Evolutionary conservation across 2,888 invertebrate species (phyloP), one percentile per base, ranked within the genome.

Genomic region (Stenodema calcarata): DNA sequence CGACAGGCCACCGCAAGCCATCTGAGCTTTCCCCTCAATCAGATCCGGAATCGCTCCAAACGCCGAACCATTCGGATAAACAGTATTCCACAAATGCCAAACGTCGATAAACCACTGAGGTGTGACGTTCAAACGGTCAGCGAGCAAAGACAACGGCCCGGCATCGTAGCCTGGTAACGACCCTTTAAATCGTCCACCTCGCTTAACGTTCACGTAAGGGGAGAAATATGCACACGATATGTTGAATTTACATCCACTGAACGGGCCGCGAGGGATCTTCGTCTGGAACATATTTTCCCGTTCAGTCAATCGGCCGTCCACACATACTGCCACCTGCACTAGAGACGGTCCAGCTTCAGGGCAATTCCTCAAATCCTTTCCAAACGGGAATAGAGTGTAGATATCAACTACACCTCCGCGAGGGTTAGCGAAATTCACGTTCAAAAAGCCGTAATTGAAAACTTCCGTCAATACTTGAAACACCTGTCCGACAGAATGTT

Each of bases 1-100:
- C 1, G 23, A 23, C 16, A 84, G 35, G 16, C 84, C 84, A 1
- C 84, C 84, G 84, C 84, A 84, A 18, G 73, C n/a, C 84, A 84
- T 84, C 73, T 84, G 84, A 27, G 84, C 70, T 12, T 75, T 1
- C 16, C 84, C 84, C 11, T 18, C 41, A 9, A 75, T 14, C 2
- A 84, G 50, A 18, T 84, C 75, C 3, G 84, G 73, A 27, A 84
- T 16, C 0, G 84, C 50, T 2, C 84, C 84, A 9, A 16, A 12
- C 7, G 47, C 75, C 3, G 84, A 44, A 1, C 73, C 73, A 47
- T 84, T 84, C 16, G 27, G 54, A 14, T 30, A 16, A 2, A 23
- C 18, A 1, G 44, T 84, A 28, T 7, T 16, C 84, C 84, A 84
- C n/a, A 62, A 47, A 30, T 84, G 1, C 0, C 23, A n/a, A 6